Percentiles rank a stretch among this genome's conserved stretches.
These are phyloP conservation scores for Augiades crinisus DNA, from an alignment of 2,888 invertebrate genomes.

Conservation along the genomic window DNA sequence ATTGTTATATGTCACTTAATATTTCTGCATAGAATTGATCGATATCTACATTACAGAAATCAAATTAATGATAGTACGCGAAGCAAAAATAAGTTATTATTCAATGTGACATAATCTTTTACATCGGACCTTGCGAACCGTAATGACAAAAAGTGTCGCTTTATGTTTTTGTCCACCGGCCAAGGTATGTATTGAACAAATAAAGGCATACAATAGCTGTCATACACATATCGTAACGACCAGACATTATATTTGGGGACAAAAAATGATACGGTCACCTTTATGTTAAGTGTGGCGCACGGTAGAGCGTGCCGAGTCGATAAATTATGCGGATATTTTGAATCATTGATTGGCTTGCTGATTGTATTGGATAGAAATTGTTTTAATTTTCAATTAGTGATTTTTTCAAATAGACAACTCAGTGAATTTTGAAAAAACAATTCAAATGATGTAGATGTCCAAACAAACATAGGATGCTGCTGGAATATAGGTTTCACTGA, in stretches of 20 bases:
- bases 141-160: conserved; percentile 16
- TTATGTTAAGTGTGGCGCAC: not conserved
- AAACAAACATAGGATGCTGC: too few species aligned
- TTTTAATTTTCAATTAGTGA: too few species aligned
- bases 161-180: conserved; percentile 3
- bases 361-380: too few species aligned
- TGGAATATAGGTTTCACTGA: too few species aligned
- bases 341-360: too few species aligned
- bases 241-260: conserved; percentile 2
- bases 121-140: conserved; percentile 9
- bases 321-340: too few species aligned
- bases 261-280: conserved; percentile 1
- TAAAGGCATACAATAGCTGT: conserved; percentile 15
- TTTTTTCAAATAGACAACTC: too few species aligned
- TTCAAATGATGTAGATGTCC: too few species aligned
- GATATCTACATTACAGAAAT: conserved; percentile 4
- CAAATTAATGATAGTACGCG: conserved; percentile 11
- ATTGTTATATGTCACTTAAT: not conserved
- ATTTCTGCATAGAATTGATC: conserved; percentile 3
- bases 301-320: not conserved
- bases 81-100: conserved; percentile 19
- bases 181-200: conserved; percentile 16
- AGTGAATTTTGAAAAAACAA: too few species aligned
- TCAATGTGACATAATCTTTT: conserved; percentile 20
- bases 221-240: conserved; percentile 7